Evolutionary conservation across 1,140 invertebrate genomes (phyloP).

Genomic region (Gryllus bimaculatus): DNA sequence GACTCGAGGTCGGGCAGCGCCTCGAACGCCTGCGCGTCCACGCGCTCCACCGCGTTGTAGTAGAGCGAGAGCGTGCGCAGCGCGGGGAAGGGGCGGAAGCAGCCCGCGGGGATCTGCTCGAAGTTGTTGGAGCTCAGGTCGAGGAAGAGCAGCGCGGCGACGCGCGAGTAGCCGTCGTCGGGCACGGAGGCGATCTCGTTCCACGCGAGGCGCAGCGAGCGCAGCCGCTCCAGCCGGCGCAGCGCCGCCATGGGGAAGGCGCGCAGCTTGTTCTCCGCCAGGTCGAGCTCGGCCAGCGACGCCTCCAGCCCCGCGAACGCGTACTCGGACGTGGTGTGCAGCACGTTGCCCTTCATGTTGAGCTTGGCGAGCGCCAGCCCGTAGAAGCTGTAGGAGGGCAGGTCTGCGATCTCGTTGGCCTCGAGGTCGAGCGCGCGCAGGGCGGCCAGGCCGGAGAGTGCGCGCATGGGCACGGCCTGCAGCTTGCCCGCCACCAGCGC

Average conservation of each 20-base stretch:
- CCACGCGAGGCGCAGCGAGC: constrained; percentile 66
- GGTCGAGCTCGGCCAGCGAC: constrained; percentile 67
- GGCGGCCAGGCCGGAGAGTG: constrained; percentile 59
- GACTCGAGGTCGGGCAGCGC: constrained; percentile 65
- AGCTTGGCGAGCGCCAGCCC: constrained; percentile 70
- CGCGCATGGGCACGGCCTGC: constrained; percentile 67
- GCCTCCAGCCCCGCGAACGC: constrained; percentile 74
- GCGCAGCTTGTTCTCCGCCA: constrained; percentile 74
- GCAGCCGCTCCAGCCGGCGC: constrained; percentile 60
- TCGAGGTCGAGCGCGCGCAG: constrained; percentile 73
- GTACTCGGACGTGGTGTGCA: constrained; percentile 69
- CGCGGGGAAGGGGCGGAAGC: constrained; percentile 67
- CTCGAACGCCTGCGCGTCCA: constrained; percentile 67
- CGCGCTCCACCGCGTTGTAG: constrained; percentile 67
- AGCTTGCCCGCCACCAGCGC: constrained; percentile 72
- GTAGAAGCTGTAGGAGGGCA: constrained; percentile 79
- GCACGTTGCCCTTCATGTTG: constrained; percentile 72
- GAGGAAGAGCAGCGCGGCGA: constrained; percentile 62
- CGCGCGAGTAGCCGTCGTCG: constrained; percentile 56
- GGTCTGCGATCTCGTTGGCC: constrained; percentile 69
- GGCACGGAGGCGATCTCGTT: constrained; percentile 68
- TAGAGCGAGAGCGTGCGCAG: constrained; percentile 71
- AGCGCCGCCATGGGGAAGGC: constrained; percentile 65
- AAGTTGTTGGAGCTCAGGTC: constrained; percentile 83
- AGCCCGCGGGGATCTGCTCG: constrained; percentile 58